These are phyloP conservation scores for Ormia ochracea DNA, from an alignment of 2,888 invertebrate genomes.

Conservation along the genomic window DNA sequence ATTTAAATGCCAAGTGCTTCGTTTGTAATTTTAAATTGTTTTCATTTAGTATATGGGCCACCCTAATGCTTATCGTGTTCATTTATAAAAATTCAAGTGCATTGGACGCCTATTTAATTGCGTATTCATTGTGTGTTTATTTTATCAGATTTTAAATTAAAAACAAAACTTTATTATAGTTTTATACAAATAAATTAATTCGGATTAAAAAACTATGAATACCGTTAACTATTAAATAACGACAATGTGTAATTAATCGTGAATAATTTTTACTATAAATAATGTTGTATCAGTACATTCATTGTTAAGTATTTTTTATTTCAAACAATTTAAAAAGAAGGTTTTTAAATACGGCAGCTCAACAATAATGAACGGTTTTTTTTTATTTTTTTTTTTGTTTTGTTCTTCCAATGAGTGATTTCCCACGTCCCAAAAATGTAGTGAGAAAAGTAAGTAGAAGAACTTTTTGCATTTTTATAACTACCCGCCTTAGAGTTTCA, in stretches of 20 bases:
- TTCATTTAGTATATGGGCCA: too few species aligned
- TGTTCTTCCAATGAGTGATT: background rate
- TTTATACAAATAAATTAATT: background rate
- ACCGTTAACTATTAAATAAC: background rate
- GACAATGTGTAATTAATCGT: slow-evolving; percentile 1
- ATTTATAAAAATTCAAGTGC: too few species aligned
- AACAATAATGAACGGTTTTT: background rate
- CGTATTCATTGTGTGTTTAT: background rate
- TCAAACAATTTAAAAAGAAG: background rate
- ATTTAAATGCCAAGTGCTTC: too few species aligned
- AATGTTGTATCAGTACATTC: background rate
- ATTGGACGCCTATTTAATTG: background rate
- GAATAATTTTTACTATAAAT: background rate
- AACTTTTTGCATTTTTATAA: too few species aligned
- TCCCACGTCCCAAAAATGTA: too few species aligned
- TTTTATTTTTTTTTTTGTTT: background rate
- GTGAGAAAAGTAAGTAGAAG: too few species aligned
- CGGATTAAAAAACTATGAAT: background rate
- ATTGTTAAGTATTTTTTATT: background rate
- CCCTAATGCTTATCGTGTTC: too few species aligned
- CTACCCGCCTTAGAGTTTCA: too few species aligned
- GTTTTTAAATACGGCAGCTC: background rate
- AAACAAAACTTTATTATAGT: background rate
- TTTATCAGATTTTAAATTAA: background rate
- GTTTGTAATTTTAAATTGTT: too few species aligned